A percentile compares a stretch with the other conserved stretches of the same genome.
phyloP scores from a whole-genome alignment of 2,797 vertebrate genomes.

The Pipistrellus pygmaeus region DNA sequence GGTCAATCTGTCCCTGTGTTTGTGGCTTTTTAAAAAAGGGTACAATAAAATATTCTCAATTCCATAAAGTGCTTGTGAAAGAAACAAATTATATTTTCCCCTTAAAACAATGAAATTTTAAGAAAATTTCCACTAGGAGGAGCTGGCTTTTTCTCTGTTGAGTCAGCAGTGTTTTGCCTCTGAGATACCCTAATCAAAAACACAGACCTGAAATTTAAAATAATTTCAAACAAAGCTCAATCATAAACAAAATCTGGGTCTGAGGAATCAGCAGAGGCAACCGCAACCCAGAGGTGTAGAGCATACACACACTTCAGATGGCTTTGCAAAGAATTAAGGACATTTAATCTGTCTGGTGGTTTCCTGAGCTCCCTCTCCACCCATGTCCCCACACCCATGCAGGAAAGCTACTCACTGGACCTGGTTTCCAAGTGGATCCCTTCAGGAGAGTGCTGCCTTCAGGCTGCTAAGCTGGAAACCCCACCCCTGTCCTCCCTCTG shows the following conservation, averaged over 20 bases:
- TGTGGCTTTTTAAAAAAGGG: background rate
- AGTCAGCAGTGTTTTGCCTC: background rate
- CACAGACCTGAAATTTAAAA: slow-evolving; percentile 38
- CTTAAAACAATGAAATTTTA: slow-evolving; percentile 48
- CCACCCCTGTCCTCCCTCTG: background rate
- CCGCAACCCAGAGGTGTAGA: slow-evolving; percentile 50
- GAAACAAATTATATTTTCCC: background rate
- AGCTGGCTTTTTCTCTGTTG: slow-evolving; percentile 63
- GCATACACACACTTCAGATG: background rate
- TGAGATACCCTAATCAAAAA: slow-evolving; percentile 61
- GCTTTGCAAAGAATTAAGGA: slow-evolving; percentile 19
- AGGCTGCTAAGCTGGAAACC: background rate
- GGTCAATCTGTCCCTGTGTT: background rate
- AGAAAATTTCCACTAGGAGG: slow-evolving; percentile 67
- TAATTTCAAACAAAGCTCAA: slow-evolving; percentile 64
- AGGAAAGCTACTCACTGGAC: background rate
- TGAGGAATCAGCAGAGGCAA: background rate
- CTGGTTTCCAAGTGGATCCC: background rate
- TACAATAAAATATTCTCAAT: slow-evolving; percentile 47
- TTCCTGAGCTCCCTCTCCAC: background rate
- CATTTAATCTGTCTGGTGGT: background rate
- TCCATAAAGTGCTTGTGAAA: slow-evolving; percentile 40
- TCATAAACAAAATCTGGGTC: slow-evolving; percentile 41
- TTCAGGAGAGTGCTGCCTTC: background rate
- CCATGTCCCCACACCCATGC: background rate